Conservation (phyloP, 2,888 invertebrate genomes). For the Acrocyrtus sp. region DNA sequence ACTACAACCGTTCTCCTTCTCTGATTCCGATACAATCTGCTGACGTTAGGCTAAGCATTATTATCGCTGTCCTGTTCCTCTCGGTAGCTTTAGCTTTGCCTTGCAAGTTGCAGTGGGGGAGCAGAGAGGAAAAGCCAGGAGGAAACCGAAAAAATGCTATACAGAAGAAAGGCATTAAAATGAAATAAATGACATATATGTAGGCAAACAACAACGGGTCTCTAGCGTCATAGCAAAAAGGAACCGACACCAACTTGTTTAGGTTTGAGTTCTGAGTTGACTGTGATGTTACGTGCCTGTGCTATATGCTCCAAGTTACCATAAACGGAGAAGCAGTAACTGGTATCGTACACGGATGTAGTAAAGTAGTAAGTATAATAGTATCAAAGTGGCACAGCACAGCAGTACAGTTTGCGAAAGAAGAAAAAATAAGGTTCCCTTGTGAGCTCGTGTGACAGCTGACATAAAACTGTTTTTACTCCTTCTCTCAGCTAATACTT, state of each 20-base stretch:
- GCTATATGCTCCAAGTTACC: too few relatives aligned
- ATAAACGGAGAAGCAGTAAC: not conserved
- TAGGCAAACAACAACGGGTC: too few relatives aligned
- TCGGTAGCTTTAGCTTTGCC: not conserved
- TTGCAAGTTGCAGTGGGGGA: not conserved
- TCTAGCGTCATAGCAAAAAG: too few relatives aligned
- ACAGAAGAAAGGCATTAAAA: slow-evolving; percentile 9
- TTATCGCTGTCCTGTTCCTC: slow-evolving; percentile 2
- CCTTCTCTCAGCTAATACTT: not conserved
- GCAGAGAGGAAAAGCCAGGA: not conserved
- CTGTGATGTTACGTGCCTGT: too few relatives aligned
- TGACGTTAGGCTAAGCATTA: too few relatives aligned
- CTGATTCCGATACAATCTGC: not conserved
- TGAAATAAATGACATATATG: slow-evolving; percentile 18
- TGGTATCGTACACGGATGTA: slow-evolving; percentile 7
- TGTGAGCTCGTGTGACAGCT: slow-evolving; percentile 20
- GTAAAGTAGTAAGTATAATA: not conserved
- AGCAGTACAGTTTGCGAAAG: not conserved
- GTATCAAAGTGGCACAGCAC: slow-evolving; percentile 15
- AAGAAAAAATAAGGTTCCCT: slow-evolving; percentile 13
- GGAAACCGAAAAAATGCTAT: not conserved
- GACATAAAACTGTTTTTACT: slow-evolving; percentile 19
- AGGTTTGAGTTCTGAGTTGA: too few relatives aligned
- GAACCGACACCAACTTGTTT: too few relatives aligned
- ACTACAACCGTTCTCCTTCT: not conserved